Conservation (phyloP, 2,888 invertebrate species). For the Andrena haemorrhoa region DNA sequence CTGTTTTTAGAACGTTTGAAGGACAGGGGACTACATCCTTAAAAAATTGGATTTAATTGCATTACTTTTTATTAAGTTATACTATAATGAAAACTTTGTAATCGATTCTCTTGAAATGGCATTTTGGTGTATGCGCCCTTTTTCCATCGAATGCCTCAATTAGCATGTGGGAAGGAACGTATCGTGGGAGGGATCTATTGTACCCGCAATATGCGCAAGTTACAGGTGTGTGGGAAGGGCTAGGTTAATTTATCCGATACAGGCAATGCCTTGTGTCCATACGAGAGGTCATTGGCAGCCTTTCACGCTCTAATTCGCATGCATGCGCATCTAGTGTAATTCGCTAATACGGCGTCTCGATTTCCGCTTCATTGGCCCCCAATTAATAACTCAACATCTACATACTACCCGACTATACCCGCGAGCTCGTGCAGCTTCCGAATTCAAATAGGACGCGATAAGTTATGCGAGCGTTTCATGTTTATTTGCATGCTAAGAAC, state of each 20-base stretch:
- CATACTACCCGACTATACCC: conserved; percentile 32
- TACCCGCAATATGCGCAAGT: neutral
- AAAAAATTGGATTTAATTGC: too few species aligned
- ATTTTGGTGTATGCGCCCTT: too few species aligned
- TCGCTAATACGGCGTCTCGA: conserved; percentile 58
- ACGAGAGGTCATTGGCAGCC: conserved; percentile 16
- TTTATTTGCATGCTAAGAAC: conserved; percentile 1
- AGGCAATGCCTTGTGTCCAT: conserved; percentile 41
- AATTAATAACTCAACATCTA: conserved; percentile 67
- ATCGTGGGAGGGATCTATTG: conserved; percentile 17
- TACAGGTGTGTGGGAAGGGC: conserved; percentile 34
- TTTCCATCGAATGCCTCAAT: too few species aligned
- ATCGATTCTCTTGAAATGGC: too few species aligned
- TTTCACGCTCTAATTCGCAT: conserved; percentile 47
- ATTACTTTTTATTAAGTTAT: too few species aligned
- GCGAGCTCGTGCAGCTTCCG: conserved; percentile 10
- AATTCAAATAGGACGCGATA: conserved; percentile 29
- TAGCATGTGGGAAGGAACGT: too few species aligned
- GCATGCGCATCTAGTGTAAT: conserved; percentile 36
- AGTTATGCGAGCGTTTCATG: conserved; percentile 19
- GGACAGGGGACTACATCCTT: too few species aligned
- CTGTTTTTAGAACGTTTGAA: too few species aligned
- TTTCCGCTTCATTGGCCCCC: conserved; percentile 54
- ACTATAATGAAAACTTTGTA: too few species aligned
- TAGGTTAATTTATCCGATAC: conserved; percentile 50